phyloP scores from a whole-genome alignment of 2,113 vertebrate genomes.

The Conger conger region DNA sequence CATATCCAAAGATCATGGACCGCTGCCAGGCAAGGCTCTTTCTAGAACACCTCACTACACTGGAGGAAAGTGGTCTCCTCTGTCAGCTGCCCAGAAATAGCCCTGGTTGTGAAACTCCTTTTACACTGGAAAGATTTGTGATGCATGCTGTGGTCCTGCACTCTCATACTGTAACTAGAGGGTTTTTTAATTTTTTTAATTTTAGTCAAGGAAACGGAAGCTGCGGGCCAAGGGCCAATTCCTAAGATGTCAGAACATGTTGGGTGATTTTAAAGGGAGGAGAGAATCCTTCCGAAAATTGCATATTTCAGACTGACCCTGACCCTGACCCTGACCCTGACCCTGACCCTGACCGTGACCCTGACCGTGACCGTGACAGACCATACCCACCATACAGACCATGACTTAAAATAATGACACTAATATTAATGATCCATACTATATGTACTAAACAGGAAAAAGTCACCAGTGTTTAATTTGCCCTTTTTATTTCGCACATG shows the following conservation, averaged over 20 bases:
- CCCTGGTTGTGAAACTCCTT: neutral
- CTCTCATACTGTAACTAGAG: neutral
- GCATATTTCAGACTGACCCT: too few species aligned
- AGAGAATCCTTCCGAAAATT: too few species aligned
- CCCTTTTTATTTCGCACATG: too few species aligned
- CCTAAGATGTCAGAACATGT: neutral
- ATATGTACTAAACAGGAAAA: too few species aligned
- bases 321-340: too few species aligned
- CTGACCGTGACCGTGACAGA: too few species aligned
- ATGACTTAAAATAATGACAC: too few species aligned
- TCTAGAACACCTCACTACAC: slow-evolving; percentile 36
- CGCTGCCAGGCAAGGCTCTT: slow-evolving; percentile 8
- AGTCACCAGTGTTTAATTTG: too few species aligned
- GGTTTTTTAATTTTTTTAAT: neutral
- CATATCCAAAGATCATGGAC: slow-evolving; percentile 5
- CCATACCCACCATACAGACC: too few species aligned
- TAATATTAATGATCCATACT: too few species aligned
- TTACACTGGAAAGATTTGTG: neutral
- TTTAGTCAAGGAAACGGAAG: neutral
- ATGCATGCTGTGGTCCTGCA: neutral
- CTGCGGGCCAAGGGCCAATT: neutral
- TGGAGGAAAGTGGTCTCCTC: slow-evolving; percentile 24
- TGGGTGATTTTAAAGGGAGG: neutral
- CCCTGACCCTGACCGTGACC: too few species aligned
- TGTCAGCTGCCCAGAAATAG: slow-evolving; percentile 42